phyloP scores from a whole-genome alignment of 2,888 invertebrate species.

The Mantis religiosa region DNA sequence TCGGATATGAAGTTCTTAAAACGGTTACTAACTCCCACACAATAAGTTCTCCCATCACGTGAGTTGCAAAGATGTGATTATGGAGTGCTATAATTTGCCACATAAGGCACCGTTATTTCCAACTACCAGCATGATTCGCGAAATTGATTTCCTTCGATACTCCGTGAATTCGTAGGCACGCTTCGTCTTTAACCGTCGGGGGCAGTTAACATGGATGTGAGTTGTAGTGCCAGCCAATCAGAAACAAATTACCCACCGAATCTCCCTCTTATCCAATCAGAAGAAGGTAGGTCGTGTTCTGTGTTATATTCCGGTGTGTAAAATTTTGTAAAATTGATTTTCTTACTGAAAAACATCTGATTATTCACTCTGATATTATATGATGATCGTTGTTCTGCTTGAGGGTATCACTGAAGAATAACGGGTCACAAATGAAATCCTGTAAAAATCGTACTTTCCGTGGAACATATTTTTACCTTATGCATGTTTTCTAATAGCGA shows the following conservation, averaged over 20 bases:
- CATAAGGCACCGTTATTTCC: not conserved
- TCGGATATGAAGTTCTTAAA: not conserved
- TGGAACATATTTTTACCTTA: no score
- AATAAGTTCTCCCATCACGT: not conserved
- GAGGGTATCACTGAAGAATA: no score
- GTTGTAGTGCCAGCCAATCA: not conserved
- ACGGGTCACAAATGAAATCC: no score
- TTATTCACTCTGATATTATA: no score
- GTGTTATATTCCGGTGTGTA: no score
- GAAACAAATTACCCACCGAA: not conserved
- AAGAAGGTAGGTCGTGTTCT: no score
- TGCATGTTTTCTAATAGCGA: no score
- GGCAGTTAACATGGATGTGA: not conserved
- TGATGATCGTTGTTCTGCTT: no score
- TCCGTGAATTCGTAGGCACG: not conserved
- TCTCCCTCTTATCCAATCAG: no score
- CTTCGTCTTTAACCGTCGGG: not conserved
- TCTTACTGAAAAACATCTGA: no score
- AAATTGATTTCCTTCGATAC: not conserved
- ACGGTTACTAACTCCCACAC: not conserved
- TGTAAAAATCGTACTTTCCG: no score
- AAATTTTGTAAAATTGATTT: no score
- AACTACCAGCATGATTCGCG: not conserved
- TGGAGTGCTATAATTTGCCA: not conserved
- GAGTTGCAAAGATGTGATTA: not conserved